Evolutionary conservation across 1,140 invertebrate species (phyloP).

Genomic region (Marisa cornuarietis): DNA sequence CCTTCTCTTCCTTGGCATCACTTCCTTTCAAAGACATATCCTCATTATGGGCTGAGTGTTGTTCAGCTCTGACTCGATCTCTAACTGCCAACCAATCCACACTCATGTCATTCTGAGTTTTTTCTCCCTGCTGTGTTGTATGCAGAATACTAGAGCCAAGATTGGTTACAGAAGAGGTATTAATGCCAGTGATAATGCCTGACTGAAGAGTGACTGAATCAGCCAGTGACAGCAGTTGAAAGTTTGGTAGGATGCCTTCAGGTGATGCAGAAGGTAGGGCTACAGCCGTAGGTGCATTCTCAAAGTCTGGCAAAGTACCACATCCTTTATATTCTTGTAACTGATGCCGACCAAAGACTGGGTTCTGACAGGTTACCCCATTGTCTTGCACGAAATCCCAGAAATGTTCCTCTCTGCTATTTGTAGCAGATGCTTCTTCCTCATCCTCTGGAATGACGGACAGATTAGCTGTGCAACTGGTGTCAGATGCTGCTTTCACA

Average conservation of each 20-base stretch:
- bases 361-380: neutral
- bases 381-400: conserved; percentile 13
- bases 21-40: no score
- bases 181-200: no score
- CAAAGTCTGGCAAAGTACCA: neutral
- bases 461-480: neutral
- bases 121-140: neutral
- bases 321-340: neutral
- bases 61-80: neutral
- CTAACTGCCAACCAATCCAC: neutral
- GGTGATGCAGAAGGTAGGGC: no score
- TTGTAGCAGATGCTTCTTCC: neutral
- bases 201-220: no score
- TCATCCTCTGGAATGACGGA: conserved; percentile 15
- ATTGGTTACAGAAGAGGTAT: no score
- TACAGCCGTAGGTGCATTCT: neutral
- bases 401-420: neutral
- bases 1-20: neutral
- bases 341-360: neutral
- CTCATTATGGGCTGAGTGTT: neutral
- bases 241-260: no score
- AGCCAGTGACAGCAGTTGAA: no score
- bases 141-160: neutral
- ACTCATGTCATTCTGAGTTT: neutral
- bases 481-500: neutral